Base-by-base conservation (phyloP, 2,888 invertebrate genomes). In the Ichneumoninae sp. region DNA sequence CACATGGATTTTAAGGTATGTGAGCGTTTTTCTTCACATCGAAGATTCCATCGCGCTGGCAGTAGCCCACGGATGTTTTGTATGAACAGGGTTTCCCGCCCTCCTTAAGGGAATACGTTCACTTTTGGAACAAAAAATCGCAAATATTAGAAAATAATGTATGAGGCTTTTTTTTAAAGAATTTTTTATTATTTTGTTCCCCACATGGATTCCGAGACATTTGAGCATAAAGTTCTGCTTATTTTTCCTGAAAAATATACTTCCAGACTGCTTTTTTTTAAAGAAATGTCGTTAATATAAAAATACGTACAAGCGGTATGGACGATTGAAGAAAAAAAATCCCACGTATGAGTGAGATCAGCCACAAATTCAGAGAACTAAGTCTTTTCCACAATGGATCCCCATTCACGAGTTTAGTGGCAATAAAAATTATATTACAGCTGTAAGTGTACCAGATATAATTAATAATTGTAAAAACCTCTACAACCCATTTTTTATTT, bases 11-110 rank as follows among this genome's bases (percentile, higher is more conserved):
- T 0, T 8, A 1, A 33, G 8, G 1, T 40, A 40, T 40, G 8
- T 8, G 8, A 40, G 40, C 40, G 8, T 70, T 68, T 72, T 68
- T 79, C 79, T 74, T 36, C 54, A 52, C 70, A 33, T 66, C 54
- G 54, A 26, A 57, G 33, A 75, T 70, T 62, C 62, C 65, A 54
- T 72, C 44, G 44, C 19, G 40, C 30, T n/a, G 36, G 10, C 36
- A 36, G 26, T 16, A 57, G 47, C 33, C 36, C 26, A 30, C 26
- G 44, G 10, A 72, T 13, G 52, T 71, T 68, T 70, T 65, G 16
- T 10, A 19, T 52, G n/a, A 19, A n/a, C 36, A 13, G 19, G 36
- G n/a, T n/a, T 66, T 16, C 2, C 8, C 40, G 10, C 40, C 10
- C 40, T 8, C 10, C 40, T 44, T 10, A 10, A 44, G 40, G 10